Conservation (phyloP, 1,140 invertebrate species). For the Ganaspis sp. region DNA sequence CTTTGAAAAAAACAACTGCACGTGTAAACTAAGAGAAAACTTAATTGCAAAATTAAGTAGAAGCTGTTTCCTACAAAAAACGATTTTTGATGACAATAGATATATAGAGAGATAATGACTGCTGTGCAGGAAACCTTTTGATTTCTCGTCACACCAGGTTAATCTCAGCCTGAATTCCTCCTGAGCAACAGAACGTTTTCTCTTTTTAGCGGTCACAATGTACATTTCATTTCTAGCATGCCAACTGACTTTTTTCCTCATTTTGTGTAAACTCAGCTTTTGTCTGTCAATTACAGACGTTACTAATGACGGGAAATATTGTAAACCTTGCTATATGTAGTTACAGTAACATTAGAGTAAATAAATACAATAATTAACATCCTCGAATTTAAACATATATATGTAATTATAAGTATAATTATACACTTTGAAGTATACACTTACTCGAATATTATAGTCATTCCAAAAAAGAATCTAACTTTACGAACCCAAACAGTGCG, state of each 20-base stretch:
- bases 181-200: not conserved
- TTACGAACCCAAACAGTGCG: no score
- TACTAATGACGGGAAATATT: not conserved
- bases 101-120: not conserved
- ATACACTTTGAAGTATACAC: no score
- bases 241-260: constrained; percentile 1
- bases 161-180: constrained; percentile 18
- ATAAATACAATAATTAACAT: no score
- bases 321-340: no score
- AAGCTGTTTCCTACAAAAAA: not conserved
- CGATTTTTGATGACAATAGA: not conserved
- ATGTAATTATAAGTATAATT: no score
- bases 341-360: no score
- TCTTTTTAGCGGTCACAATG: not conserved
- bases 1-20: not conserved
- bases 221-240: constrained; percentile 15
- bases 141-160: not conserved
- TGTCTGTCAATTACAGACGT: not conserved
- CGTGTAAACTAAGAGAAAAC: no score
- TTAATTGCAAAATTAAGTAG: not conserved
- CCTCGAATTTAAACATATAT: no score
- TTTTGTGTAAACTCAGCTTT: not conserved
- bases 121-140: not conserved
- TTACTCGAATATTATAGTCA: no score
- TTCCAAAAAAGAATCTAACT: no score